Percentiles rank a stretch among this genome's conserved stretches.
phyloP scores from a whole-genome alignment of 2,113 vertebrate genomes.

The Crotalus viridis region DNA sequence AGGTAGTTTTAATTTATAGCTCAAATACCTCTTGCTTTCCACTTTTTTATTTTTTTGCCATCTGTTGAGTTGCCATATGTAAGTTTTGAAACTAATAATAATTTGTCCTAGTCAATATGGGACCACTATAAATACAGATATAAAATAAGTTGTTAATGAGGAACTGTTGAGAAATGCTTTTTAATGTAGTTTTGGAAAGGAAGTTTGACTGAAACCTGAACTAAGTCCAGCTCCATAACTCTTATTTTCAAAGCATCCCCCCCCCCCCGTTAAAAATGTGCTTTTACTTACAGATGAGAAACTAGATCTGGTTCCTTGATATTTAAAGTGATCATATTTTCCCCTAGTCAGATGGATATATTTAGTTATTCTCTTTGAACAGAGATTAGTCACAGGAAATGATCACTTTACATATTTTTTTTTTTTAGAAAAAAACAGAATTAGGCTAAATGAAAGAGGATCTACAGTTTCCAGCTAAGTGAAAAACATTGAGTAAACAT shows the following conservation, averaged over 20 bases:
- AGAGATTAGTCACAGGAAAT: conserved; percentile 27
- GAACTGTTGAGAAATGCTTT: conserved; percentile 1
- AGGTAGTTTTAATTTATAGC: not conserved
- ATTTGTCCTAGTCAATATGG: not conserved
- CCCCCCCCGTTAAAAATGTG: not conserved
- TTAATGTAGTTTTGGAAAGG: not conserved
- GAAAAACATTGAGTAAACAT: not conserved
- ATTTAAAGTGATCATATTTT: not conserved
- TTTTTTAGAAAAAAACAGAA: not conserved
- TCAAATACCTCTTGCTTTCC: not conserved
- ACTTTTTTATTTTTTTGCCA: not conserved
- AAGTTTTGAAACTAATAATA: not conserved
- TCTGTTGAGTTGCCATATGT: not conserved
- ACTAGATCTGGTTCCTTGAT: not conserved
- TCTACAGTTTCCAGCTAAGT: not conserved
- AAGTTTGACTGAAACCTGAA: not conserved
- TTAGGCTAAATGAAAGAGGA: conserved; percentile 3
- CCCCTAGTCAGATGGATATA: not conserved
- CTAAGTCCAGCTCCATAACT: not conserved
- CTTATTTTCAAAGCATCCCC: not conserved
- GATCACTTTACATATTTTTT: not conserved
- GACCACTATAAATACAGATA: not conserved
- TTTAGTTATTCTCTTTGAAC: conserved; percentile 16
- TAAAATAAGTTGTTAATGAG: not conserved
- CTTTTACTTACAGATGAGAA: conserved; percentile 7